Evolutionary conservation across 2,113 vertebrate species (phyloP), one percentile per base, ranked within the genome.

Genomic region (Notothenia rossii): DNA sequence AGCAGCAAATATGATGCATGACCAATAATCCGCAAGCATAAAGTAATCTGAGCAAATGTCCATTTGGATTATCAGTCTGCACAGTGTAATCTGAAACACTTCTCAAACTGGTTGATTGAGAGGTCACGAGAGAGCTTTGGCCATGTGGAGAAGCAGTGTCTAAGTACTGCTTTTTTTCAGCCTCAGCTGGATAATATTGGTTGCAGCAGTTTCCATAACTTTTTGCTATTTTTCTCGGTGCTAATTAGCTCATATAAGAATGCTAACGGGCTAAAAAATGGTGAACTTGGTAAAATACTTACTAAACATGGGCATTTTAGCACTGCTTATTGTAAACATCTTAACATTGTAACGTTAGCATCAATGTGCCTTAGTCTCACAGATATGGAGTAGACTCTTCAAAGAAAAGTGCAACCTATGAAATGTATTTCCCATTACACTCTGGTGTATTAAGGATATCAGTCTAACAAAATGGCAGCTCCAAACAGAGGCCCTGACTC

Each of bases 51-150:
- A 86, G 79, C 53, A 20, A 86, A 89, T 85, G 80, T 91, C 84
- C 90, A 85, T 91, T 90, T 91, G 87, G 91, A 92, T 93, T 91
- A 93, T 82, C 53, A 77, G 53, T 89, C 75, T 89, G 76, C 75
- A 83, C 50, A 25, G 53, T 89, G 68, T 89, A 87, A 91, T 91
- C 82, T 88, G 48, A 86, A 81, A 88, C 84, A 69, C 81, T 79
- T 91, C 74, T 79, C 50, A 50, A 3, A 59, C 70, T 68, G 64
- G 40, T 79, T 68, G 62, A 84, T 40, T 72, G 74, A 69, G 50
- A 56, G 60, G 25, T 72, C 56, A 71, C 59, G 40, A 62, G 51
- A 67, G 70, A 86, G 77, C 2, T 3, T 51, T 48, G 62, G 50
- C 15, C 46, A 58, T 54, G 50, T 77, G 67, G 62, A 70, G 64